These are phyloP conservation scores for Alectura lathami DNA, from an alignment of 2,113 vertebrate species.

Conservation along the genomic window DNA sequence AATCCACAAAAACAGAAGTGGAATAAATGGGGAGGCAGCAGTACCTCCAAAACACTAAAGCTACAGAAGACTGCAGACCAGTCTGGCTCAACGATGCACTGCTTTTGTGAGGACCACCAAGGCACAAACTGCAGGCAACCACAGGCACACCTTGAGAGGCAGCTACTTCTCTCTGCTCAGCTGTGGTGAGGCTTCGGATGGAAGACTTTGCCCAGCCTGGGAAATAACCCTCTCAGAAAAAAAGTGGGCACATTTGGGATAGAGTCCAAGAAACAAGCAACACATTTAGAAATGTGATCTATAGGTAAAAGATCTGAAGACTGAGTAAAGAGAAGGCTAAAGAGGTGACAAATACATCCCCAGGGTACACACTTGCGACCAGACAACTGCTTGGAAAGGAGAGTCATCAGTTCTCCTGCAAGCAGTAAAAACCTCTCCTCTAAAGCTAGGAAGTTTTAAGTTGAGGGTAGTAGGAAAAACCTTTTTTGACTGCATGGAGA, in stretches of 20 bases:
- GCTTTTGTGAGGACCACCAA: not conserved
- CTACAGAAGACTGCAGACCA: rapidly evolving
- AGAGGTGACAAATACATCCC: not conserved
- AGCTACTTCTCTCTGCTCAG: not conserved
- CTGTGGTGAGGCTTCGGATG: not conserved
- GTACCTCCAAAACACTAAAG: not conserved
- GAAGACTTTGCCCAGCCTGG: not conserved
- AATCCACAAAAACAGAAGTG: not conserved
- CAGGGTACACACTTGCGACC: not conserved
- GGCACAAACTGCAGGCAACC: not conserved
- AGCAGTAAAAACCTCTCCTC: not conserved
- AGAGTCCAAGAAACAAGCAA: not conserved
- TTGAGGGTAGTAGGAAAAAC: not conserved
- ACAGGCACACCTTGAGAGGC: not conserved
- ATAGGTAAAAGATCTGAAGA: not conserved
- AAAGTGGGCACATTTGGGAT: not conserved
- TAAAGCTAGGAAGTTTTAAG: not conserved
- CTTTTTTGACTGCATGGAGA: not conserved
- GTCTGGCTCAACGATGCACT: not conserved
- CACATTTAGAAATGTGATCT: not conserved
- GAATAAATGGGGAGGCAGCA: not conserved
- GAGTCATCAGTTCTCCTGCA: not conserved
- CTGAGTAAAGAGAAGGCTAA: not conserved
- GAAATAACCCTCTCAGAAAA: not conserved
- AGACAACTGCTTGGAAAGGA: not conserved